Evolutionary conservation across 2,113 vertebrate genomes (phyloP), one percentile per base, ranked within the genome.

Genomic region (Heterotis niloticus): DNA sequence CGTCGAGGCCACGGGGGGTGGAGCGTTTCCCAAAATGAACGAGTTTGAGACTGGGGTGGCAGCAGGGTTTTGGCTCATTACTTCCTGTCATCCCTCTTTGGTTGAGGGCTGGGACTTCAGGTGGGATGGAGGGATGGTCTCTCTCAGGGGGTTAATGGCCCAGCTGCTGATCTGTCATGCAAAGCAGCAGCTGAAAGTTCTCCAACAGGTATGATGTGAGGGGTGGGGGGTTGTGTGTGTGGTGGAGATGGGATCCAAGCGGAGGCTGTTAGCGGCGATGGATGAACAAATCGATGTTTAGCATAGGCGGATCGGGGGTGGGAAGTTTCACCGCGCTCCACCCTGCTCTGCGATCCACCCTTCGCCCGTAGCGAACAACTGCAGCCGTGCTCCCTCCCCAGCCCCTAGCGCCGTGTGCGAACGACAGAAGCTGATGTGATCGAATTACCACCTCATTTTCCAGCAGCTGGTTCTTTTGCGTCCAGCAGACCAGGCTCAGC

Each of bases 281-380:
- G 20, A 62, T 14, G 59, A 62, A 62, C 14, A 11, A 62, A 3
- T 62, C 11, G 13, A 14, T 62, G 20, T 14, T 44, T 10, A 62
- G 59, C 11, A 11, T 62, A 62, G 20, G 59, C 3, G 14, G 20
- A 17, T 9, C 9, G 4, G 72, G 11, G n/a, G 51, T 9, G 44
- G 51, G 18, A 5, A 26, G 16, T 16, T 14, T 10, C 51, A 4
- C 26, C 5, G 16, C 51, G 64, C 29, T 79, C 64, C 70, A 78
- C 65, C 34, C 20, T 17, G 64, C n/a, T 23, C 60, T 75, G 67
- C 73, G 51, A 52, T 20, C 54, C 59, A 28, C 84, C 60, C 69
- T 81, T 85, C 88, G 88, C n/a, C n/a, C n/a, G n/a, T n/a, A n/a
- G 88, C 79, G 79, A 81, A 84, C 34, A 81, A 87, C 90, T 90